Conservation (phyloP, 1,140 invertebrate species). For the Globodera rostochiensis region DNA sequence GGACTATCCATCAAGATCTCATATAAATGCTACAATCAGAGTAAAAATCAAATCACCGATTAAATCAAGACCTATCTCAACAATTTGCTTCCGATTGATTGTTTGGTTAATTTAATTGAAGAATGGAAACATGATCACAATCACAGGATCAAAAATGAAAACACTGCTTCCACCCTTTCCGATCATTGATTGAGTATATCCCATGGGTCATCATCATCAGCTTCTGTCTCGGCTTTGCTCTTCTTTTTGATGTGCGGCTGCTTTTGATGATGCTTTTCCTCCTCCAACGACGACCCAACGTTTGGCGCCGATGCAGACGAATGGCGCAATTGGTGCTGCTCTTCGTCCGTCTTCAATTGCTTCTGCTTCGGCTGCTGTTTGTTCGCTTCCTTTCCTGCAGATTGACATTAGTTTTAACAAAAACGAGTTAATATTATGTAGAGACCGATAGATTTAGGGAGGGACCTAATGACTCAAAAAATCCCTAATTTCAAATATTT, state of each 20-base stretch:
- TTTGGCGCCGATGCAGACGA: conserved; percentile 15
- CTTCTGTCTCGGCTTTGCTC: neutral
- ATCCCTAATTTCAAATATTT: neutral
- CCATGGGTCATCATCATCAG: conserved; percentile 17
- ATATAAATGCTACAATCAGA: too few species aligned
- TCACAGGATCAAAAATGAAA: too few species aligned
- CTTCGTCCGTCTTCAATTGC: neutral
- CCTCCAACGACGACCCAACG: neutral
- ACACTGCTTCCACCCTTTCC: too few species aligned
- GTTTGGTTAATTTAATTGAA: too few species aligned
- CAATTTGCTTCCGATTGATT: too few species aligned
- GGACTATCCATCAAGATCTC: too few species aligned
- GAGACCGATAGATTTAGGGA: neutral
- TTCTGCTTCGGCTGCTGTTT: too few species aligned
- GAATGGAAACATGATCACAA: too few species aligned
- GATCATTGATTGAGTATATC: conserved; percentile 19
- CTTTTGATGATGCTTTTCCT: neutral
- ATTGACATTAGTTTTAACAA: neutral
- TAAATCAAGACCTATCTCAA: too few species aligned
- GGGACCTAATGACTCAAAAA: neutral
- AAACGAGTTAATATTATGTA: neutral
- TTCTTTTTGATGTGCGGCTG: neutral
- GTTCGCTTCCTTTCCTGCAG: too few species aligned
- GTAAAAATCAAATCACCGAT: too few species aligned
- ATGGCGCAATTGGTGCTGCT: conserved; percentile 8